These are phyloP conservation scores for Papilio polyxenes DNA, from an alignment of 1,140 invertebrate genomes.

Conservation along the genomic window DNA sequence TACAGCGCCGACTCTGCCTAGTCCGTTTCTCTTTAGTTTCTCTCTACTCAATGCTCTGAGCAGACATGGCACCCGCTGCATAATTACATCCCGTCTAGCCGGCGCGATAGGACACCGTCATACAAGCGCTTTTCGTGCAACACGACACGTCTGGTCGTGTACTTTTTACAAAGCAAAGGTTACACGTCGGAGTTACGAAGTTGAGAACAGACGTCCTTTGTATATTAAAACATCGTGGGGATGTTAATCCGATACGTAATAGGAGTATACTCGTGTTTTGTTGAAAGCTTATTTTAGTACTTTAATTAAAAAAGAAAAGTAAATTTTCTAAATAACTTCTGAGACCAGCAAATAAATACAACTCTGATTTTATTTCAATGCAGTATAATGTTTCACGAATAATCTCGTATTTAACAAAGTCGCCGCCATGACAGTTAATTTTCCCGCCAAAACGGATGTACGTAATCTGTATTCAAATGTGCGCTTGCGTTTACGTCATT, in stretches of 20 bases:
- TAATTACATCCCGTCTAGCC: conserved; percentile 63
- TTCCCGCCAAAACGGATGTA: conserved; percentile 34
- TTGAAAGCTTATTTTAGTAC: too few relatives aligned
- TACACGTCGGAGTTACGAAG: conserved; percentile 15
- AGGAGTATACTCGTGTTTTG: background rate
- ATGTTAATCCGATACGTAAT: conserved; percentile 7
- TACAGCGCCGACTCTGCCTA: too few relatives aligned
- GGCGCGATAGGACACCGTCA: conserved; percentile 55
- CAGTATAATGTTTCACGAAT: background rate
- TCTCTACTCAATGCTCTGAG: too few relatives aligned
- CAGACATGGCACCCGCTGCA: conserved; percentile 50
- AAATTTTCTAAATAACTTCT: too few relatives aligned
- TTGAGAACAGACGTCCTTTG: background rate
- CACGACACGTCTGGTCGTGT: conserved; percentile 52
- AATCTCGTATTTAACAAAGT: background rate
- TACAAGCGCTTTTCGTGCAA: conserved; percentile 59
- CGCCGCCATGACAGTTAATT: conserved; percentile 15
- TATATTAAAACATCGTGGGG: background rate
- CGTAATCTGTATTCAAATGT: conserved; percentile 24
- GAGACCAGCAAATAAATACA: background rate
- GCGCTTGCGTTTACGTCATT: conserved; percentile 32
- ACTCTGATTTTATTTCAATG: background rate
- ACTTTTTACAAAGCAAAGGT: conserved; percentile 41
- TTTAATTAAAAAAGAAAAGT: too few relatives aligned
- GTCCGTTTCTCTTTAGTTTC: too few relatives aligned